Conservation (phyloP, 2,888 invertebrate species). For the Polymixis lichenea region DNA sequence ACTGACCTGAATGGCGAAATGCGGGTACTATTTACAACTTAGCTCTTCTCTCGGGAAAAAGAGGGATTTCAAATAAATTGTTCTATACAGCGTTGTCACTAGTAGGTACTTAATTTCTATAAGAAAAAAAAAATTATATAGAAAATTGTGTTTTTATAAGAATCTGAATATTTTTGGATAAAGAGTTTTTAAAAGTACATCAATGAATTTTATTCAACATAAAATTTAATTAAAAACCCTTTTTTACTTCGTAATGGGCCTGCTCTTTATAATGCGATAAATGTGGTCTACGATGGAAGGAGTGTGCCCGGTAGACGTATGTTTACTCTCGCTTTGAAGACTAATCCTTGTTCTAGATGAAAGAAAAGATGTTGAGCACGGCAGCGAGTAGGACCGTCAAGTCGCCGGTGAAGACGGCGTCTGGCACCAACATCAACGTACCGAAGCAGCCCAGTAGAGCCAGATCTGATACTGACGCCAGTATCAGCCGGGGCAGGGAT, state of each 20-base stretch:
- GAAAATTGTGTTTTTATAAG: background rate
- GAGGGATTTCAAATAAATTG: background rate
- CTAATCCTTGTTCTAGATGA: constrained; percentile 78
- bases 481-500: constrained; percentile 61
- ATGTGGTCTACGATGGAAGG: background rate
- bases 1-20: background rate
- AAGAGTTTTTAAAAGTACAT: background rate
- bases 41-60: background rate
- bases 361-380: constrained; percentile 85
- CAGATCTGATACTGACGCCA: constrained; percentile 67
- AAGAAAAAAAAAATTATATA: background rate
- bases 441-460: constrained; percentile 71
- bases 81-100: too few species aligned
- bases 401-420: constrained; percentile 79
- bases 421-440: constrained; percentile 64
- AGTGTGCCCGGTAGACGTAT: background rate
- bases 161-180: background rate
- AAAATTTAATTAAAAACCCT: background rate
- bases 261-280: background rate
- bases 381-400: constrained; percentile 78
- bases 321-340: background rate
- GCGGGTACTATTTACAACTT: background rate
- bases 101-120: too few species aligned
- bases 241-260: too few species aligned
- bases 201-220: background rate